These are phyloP conservation scores for Achroia grisella DNA, from an alignment of 1,140 invertebrate genomes.

Conservation along the genomic window DNA sequence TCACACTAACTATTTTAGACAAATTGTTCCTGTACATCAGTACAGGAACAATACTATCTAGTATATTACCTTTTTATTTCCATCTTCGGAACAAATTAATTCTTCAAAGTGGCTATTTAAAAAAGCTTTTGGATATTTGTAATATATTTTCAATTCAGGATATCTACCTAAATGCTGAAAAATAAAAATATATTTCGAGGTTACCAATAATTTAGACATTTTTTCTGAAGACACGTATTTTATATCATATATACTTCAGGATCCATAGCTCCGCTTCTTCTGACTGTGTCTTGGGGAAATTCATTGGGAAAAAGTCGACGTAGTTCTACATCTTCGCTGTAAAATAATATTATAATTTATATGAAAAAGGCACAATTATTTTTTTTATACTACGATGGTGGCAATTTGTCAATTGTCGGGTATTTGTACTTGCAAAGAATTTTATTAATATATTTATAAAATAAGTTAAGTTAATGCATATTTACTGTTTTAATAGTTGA, in stretches of 20 bases:
- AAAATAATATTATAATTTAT: constrained; percentile 13
- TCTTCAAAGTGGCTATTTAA: constrained; percentile 56
- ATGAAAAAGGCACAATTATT: neutral
- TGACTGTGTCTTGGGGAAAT: constrained; percentile 54
- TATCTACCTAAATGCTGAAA: constrained; percentile 57
- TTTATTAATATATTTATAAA: too few species aligned
- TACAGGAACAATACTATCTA: too few species aligned
- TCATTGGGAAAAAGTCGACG: constrained; percentile 55
- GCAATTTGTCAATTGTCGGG: too few species aligned
- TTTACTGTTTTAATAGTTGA: too few species aligned
- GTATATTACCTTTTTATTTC: constrained; percentile 45
- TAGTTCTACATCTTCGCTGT: constrained; percentile 58
- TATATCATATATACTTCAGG: constrained; percentile 37
- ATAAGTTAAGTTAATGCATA: too few species aligned
- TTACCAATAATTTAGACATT: too few species aligned
- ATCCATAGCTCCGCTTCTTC: constrained; percentile 39
- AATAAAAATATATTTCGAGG: neutral
- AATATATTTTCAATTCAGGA: constrained; percentile 43
- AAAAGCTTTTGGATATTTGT: constrained; percentile 36
- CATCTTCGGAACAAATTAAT: constrained; percentile 37
- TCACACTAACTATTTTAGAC: too few species aligned
- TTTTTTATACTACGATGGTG: too few species aligned
- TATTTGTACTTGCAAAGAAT: too few species aligned
- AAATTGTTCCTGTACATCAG: too few species aligned
- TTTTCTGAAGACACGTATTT: too few species aligned